Base-by-base conservation (phyloP, 2,888 invertebrate species). In the Scaptodrosophila latifasciaeformis region DNA sequence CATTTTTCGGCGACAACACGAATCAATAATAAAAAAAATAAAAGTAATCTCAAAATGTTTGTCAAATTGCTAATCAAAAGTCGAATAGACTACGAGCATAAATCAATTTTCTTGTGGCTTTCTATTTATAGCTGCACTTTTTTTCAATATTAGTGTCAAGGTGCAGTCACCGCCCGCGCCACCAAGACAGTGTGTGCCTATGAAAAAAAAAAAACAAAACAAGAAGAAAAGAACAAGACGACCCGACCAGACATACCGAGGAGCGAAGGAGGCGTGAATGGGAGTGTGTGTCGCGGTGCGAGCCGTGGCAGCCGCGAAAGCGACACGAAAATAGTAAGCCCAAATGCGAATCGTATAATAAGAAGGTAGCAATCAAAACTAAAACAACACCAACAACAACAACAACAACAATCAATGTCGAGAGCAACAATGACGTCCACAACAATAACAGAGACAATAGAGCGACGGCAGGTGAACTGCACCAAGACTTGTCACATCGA, bases 61-160 rank as follows among this genome's bases (percentile, higher is more conserved):
- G 24, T 7, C 34, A 39, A 24, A 24, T 5, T 24, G 24, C 24
- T 24, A 24, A 24, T 24, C 24, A 24, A 3, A 24, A 24, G 24
- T 7, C 7, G 24, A 24, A 24, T 10, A 40, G 18, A 13, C 15
- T 19, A 40, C 31, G 12, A 15, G 43, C 39, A 48, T 54, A 54
- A 55, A 67, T 64, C 59, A 64, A 72, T 69, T 71, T 58, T 58
- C 61, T 64, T 62, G 59, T 64, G 49, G 58, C 72, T 48, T 50
- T 59, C 59, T 62, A 66, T 70, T 67, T 80, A 59, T 75, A 75
- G 62, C 47, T 65, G 54, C 57, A 61, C 58, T 53, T 67, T 62
- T 46, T 45, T 62, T 67, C 59, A 70, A 75, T 78, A 78, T 80
- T 70, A 78, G 81, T 78, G 75, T 80, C 75, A 75, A 75, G 75